phyloP scores from a whole-genome alignment of 2,888 invertebrate species.

The Athripsodes cinereus region DNA sequence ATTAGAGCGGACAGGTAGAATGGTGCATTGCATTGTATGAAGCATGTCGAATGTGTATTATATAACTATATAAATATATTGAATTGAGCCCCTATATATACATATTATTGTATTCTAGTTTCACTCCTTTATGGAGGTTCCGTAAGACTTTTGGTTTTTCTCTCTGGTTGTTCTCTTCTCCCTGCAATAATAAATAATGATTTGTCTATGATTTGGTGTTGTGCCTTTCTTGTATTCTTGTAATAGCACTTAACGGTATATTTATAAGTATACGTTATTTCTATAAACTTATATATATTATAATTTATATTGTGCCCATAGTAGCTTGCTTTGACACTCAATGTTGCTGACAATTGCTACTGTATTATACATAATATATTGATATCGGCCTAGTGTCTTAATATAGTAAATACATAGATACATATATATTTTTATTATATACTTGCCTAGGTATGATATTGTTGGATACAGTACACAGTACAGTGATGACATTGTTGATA shows the following conservation, averaged over 20 bases:
- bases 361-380: background rate
- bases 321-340: constrained; percentile 26
- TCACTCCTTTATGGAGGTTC: background rate
- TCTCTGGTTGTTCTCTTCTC: constrained; percentile 11
- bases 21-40: constrained; percentile 27
- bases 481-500: no score
- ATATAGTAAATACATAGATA: background rate
- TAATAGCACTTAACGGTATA: constrained; percentile 7
- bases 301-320: constrained; percentile 4
- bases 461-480: no score
- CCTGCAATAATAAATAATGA: no score
- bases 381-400: background rate
- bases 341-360: constrained; percentile 17
- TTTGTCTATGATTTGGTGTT: constrained; percentile 22
- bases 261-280: no score
- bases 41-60: constrained; percentile 24
- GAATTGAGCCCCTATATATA: no score
- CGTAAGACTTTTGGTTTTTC: constrained; percentile 8
- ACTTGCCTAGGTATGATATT: no score
- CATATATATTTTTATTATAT: background rate
- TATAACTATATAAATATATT: background rate
- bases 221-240: constrained; percentile 13
- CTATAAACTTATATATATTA: background rate
- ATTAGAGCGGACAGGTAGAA: constrained; percentile 22
- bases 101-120: constrained; percentile 3